Evolutionary conservation across 2,888 invertebrate genomes (phyloP).

Genomic region (Spilarctia lutea): DNA sequence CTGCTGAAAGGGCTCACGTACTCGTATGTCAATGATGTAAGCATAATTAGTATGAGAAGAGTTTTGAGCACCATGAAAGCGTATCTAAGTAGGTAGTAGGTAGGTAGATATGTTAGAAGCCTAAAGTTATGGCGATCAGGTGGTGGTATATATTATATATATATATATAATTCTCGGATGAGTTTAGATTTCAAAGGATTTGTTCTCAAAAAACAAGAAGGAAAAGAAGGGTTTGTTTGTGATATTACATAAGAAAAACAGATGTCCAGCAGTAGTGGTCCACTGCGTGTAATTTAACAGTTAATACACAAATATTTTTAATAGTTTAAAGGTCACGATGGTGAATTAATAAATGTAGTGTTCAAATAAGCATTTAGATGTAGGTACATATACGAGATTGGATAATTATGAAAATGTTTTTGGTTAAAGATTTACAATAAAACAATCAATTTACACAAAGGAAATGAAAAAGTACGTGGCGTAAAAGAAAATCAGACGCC

Average conservation of each 20-base stretch:
- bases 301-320: too few relatives aligned
- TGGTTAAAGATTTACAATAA: background rate
- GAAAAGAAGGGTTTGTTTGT: too few relatives aligned
- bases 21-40: background rate
- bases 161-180: too few relatives aligned
- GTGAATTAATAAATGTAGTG: too few relatives aligned
- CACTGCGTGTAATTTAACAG: too few relatives aligned
- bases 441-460: background rate
- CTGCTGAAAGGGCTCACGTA: constrained; percentile 31
- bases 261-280: too few relatives aligned
- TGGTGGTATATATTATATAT: too few relatives aligned
- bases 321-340: too few relatives aligned
- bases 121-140: background rate
- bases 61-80: background rate
- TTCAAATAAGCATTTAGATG: background rate
- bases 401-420: background rate
- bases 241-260: too few relatives aligned
- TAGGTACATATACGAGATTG: background rate
- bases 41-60: background rate
- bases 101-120: background rate
- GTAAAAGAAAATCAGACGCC: background rate
- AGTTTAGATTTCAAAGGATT: background rate
- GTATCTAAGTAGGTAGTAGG: background rate
- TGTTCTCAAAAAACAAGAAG: too few relatives aligned
- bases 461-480: background rate